Percentiles rank a stretch among this genome's conserved stretches.
These are phyloP conservation scores for Dallia pectoralis DNA, from an alignment of 2,797 vertebrate species.

Conservation along the genomic window DNA sequence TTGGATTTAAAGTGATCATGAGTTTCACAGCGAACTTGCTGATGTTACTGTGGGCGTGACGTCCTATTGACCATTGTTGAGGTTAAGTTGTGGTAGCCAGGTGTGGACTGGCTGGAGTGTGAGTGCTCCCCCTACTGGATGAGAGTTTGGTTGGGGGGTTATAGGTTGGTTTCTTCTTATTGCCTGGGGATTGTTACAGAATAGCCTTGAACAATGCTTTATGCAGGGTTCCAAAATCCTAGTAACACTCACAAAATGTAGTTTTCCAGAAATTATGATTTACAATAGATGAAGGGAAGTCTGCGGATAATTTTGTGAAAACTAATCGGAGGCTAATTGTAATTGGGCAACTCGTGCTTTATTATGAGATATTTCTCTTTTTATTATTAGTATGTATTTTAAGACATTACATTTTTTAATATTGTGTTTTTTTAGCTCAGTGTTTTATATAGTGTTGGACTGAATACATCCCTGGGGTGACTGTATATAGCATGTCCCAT, in stretches of 20 bases:
- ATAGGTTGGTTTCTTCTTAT: constrained; percentile 67
- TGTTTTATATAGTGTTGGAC: constrained; percentile 28
- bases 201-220: constrained; percentile 73
- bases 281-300: no score
- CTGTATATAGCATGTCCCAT: background rate
- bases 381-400: constrained; percentile 48
- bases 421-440: constrained; percentile 37
- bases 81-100: constrained; percentile 64
- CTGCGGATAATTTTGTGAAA: no score
- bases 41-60: background rate
- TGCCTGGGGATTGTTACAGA: constrained; percentile 77
- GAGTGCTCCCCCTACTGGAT: constrained; percentile 65
- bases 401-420: constrained; percentile 58
- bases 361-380: constrained; percentile 65
- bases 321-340: no score
- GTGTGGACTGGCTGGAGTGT: constrained; percentile 65
- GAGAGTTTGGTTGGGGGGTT: constrained; percentile 29
- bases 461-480: background rate
- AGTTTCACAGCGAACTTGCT: background rate
- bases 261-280: no score
- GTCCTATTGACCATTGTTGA: constrained; percentile 33
- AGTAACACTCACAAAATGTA: no score
- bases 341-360: constrained; percentile 51
- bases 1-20: background rate
- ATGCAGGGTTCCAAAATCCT: no score